These are phyloP conservation scores for Zonotrichia albicollis DNA, from an alignment of 2,797 vertebrate genomes.

Conservation along the genomic window DNA sequence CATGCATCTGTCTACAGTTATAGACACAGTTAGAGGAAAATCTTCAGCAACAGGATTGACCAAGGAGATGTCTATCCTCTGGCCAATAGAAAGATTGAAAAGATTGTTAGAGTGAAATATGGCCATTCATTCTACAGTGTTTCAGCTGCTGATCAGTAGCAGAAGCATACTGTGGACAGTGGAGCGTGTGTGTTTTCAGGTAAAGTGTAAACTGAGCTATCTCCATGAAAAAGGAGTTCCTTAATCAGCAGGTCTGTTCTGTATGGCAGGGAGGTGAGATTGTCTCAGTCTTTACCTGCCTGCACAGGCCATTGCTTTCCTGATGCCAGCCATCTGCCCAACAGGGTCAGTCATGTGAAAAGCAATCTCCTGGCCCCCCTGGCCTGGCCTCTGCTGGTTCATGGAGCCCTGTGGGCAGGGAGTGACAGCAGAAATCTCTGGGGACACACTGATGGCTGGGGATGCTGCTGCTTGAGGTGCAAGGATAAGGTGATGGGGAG, in stretches of 20 bases:
- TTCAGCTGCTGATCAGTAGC: background rate
- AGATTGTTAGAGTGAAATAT: background rate
- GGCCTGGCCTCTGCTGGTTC: background rate
- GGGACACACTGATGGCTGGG: background rate
- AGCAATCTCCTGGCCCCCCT: background rate
- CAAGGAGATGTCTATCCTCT: background rate
- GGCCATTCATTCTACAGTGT: background rate
- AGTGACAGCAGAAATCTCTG: background rate
- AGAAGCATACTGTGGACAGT: background rate
- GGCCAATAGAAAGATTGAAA: background rate
- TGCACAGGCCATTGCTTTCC: background rate
- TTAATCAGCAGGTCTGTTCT: background rate
- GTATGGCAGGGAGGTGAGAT: background rate
- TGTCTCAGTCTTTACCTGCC: background rate
- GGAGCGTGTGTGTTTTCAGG: background rate
- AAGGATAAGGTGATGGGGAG: background rate
- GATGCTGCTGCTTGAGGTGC: background rate
- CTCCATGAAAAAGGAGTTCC: background rate
- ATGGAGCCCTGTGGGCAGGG: background rate
- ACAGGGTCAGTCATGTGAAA: background rate
- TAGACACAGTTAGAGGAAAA: background rate
- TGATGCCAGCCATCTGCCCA: background rate
- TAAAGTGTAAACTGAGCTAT: background rate
- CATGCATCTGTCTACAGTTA: background rate
- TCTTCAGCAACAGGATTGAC: background rate